A percentile compares a stretch with the other conserved stretches of the same genome.
Evolutionary conservation across 92 coral and sea anemone genomes (phyloP).

Genomic region (Porites evermanni): DNA sequence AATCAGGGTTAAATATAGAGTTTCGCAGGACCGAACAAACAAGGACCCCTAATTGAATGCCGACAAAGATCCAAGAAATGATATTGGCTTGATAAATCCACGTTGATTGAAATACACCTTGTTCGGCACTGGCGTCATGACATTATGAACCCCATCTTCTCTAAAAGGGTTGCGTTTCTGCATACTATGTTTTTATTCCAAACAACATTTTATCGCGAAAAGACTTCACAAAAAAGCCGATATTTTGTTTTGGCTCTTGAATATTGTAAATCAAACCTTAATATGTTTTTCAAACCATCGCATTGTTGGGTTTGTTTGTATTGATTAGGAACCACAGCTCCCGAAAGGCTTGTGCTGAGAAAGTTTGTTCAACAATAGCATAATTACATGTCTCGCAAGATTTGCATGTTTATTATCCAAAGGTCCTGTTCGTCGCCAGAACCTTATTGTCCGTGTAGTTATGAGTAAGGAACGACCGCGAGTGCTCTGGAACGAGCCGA

Average conservation of each 20-base stretch:
- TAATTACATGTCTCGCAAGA: too few relatives aligned
- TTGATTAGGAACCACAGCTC: not conserved
- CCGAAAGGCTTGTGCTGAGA: not conserved
- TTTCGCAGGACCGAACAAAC: slow-evolving; percentile 19
- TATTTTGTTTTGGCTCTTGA: slow-evolving; percentile 19
- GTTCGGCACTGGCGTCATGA: slow-evolving; percentile 29
- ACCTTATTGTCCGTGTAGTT: not conserved
- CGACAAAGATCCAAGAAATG: slow-evolving; percentile 26
- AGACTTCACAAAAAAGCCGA: slow-evolving; percentile 39
- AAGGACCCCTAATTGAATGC: slow-evolving; percentile 45
- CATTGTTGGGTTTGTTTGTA: slow-evolving; percentile 24
- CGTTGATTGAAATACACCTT: slow-evolving; percentile 42
- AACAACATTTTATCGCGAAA: slow-evolving; percentile 31
- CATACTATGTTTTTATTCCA: slow-evolving; percentile 29
- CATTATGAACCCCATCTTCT: not conserved
- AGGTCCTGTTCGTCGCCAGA: not conserved
- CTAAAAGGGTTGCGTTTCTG: not conserved
- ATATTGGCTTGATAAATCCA: slow-evolving; percentile 45
- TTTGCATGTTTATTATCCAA: too few relatives aligned
- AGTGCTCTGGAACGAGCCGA: not conserved
- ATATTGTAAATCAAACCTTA: slow-evolving; percentile 19
- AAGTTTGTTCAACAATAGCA: not conserved
- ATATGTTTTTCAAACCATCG: slow-evolving; percentile 18
- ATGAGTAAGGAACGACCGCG: not conserved
- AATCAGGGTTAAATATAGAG: slow-evolving; percentile 25